Percentiles rank a stretch among this genome's conserved stretches.
phyloP scores from a whole-genome alignment of 2,797 vertebrate genomes.

The Pempheris klunzingeri region DNA sequence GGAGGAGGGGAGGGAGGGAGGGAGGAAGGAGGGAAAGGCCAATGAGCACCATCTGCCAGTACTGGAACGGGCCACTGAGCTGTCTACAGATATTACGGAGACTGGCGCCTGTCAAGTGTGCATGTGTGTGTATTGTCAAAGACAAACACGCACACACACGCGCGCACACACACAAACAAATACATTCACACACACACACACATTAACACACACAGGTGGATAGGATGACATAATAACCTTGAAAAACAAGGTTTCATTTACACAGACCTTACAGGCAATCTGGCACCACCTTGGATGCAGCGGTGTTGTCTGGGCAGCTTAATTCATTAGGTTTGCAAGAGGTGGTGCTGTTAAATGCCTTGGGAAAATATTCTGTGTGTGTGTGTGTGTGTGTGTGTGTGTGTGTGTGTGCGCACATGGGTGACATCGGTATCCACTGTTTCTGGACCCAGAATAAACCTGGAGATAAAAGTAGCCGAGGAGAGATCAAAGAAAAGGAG shows the following conservation, averaged over 20 bases:
- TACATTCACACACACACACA: not conserved
- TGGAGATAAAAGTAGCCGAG: constrained; percentile 19
- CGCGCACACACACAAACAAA: no score
- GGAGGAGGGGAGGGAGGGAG: not conserved
- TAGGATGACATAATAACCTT: not conserved
- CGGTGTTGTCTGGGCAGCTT: not conserved
- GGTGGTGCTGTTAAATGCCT: not conserved
- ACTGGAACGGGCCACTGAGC: constrained; percentile 42
- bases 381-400: not conserved
- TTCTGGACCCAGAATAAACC: constrained; percentile 23
- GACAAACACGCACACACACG: not conserved
- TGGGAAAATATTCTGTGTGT: no score
- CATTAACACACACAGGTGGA: not conserved
- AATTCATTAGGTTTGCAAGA: not conserved
- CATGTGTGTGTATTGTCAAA: constrained; percentile 8
- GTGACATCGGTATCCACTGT: constrained; percentile 23
- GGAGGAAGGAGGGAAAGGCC: constrained; percentile 14
- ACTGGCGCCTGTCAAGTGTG: constrained; percentile 34
- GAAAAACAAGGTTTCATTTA: not conserved
- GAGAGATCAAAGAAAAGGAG: constrained; percentile 40
- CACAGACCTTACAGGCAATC: not conserved
- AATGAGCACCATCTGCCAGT: constrained; percentile 62
- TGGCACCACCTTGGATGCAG: not conserved
- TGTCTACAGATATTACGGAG: constrained; percentile 52
- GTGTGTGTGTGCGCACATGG: no score